Conservation (phyloP, 1,140 invertebrate genomes). For the Drosophila lacteicornis region DNA sequence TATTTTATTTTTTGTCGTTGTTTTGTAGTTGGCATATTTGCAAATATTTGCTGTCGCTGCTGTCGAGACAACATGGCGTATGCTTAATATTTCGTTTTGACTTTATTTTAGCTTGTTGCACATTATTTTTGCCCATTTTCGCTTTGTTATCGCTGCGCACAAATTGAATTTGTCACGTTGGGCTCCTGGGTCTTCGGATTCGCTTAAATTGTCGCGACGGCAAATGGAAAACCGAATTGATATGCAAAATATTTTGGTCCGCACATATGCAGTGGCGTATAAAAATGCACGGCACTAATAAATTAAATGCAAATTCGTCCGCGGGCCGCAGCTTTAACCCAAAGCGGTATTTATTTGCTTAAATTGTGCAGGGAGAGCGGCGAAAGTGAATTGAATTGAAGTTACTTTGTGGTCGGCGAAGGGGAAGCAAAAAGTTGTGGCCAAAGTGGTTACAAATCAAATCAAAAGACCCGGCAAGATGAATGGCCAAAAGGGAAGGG, state of each 20-base stretch:
- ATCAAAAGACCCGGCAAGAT: slow-evolving; percentile 54
- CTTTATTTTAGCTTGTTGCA: slow-evolving; percentile 52
- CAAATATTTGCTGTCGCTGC: slow-evolving; percentile 48
- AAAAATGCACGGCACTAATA: slow-evolving; percentile 42
- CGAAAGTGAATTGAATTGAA: slow-evolving; percentile 45
- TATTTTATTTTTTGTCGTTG: not conserved
- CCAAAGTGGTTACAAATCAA: slow-evolving; percentile 56
- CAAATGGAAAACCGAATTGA: slow-evolving; percentile 31
- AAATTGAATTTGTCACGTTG: slow-evolving; percentile 60
- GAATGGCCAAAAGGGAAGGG: slow-evolving; percentile 25
- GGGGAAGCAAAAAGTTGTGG: slow-evolving; percentile 44
- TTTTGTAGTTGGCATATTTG: slow-evolving; percentile 46
- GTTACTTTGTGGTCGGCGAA: slow-evolving; percentile 42
- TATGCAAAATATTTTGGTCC: slow-evolving; percentile 48
- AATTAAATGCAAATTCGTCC: slow-evolving; percentile 47
- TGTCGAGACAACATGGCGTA: slow-evolving; percentile 49
- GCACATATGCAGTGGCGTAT: slow-evolving; percentile 43
- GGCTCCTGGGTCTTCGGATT: slow-evolving; percentile 20
- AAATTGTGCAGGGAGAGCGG: slow-evolving; percentile 16
- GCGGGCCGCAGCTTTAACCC: slow-evolving; percentile 33
- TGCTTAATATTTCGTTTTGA: slow-evolving; percentile 51
- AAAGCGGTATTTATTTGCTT: slow-evolving; percentile 47
- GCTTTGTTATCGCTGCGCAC: slow-evolving; percentile 16
- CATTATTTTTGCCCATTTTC: slow-evolving; percentile 24
- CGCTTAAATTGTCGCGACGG: slow-evolving; percentile 38